Conservation (phyloP, 2,888 invertebrate species). For the Onthophagus sagittarius region DNA sequence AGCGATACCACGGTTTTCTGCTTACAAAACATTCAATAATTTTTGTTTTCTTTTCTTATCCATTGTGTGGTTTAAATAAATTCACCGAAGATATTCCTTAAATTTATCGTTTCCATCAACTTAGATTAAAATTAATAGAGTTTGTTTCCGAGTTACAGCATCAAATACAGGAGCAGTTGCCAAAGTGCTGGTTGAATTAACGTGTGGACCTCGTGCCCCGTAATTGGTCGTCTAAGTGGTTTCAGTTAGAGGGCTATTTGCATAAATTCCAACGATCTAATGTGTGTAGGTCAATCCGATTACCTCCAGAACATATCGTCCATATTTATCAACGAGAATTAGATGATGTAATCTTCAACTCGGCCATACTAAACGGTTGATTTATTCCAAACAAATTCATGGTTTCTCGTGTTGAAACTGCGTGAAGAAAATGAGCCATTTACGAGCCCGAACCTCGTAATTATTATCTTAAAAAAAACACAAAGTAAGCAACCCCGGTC, state of each 20-base stretch:
- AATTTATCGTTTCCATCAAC: too few species aligned
- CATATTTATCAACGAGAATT: not conserved
- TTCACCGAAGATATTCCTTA: too few species aligned
- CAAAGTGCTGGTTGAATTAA: not conserved
- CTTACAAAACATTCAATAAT: not conserved
- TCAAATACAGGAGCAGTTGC: not conserved
- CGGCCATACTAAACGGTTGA: not conserved
- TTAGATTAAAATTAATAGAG: not conserved
- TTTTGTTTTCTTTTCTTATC: too few species aligned
- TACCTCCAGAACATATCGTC: not conserved
- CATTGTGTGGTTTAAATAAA: too few species aligned
- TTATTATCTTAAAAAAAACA: not conserved
- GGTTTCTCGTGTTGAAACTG: not conserved
- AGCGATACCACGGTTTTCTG: not conserved
- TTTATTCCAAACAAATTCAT: not conserved
- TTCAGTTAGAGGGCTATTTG: not conserved
- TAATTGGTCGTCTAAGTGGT: not conserved
- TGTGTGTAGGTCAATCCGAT: not conserved
- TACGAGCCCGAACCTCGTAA: not conserved
- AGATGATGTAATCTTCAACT: not conserved
- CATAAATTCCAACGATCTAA: not conserved
- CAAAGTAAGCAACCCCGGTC: not conserved
- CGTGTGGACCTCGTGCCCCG: not conserved
- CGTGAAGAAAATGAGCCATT: too few species aligned
- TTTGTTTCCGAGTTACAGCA: not conserved